Evolutionary conservation across 2,797 vertebrate genomes (phyloP).

Genomic region (Buceros bicornis): DNA sequence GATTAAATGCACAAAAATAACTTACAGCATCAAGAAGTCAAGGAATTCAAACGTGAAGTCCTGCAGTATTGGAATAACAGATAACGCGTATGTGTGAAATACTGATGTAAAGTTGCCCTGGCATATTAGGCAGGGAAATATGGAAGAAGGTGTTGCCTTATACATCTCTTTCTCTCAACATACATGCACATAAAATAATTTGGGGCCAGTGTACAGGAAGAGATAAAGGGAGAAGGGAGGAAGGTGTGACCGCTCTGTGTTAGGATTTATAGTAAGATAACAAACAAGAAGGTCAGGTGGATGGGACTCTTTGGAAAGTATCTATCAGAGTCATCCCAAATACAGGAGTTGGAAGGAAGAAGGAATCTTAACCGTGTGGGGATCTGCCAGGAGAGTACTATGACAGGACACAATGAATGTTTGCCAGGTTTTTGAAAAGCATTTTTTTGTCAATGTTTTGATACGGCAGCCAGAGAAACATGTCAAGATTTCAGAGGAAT

Average conservation of each 20-base stretch:
- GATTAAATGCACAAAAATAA: not conserved
- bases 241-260: not conserved
- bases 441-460: conserved; percentile 30
- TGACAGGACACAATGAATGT: not conserved
- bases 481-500: not conserved
- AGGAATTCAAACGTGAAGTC: not conserved
- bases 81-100: not conserved
- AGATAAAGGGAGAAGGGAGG: not conserved
- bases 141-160: not conserved
- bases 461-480: not conserved
- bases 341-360: not conserved
- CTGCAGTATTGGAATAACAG: not conserved
- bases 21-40: not conserved
- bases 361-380: not conserved
- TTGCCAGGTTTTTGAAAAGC: not conserved
- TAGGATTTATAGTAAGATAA: not conserved
- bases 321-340: not conserved
- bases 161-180: not conserved
- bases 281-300: not conserved
- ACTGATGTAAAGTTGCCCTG: not conserved
- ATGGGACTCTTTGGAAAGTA: not conserved
- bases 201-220: not conserved
- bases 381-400: not conserved
- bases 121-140: not conserved
- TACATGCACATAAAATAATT: not conserved